Percentiles rank a stretch among this genome's conserved stretches.
Conservation (phyloP, 2,888 invertebrate genomes). For the Poecilus cupreus region DNA sequence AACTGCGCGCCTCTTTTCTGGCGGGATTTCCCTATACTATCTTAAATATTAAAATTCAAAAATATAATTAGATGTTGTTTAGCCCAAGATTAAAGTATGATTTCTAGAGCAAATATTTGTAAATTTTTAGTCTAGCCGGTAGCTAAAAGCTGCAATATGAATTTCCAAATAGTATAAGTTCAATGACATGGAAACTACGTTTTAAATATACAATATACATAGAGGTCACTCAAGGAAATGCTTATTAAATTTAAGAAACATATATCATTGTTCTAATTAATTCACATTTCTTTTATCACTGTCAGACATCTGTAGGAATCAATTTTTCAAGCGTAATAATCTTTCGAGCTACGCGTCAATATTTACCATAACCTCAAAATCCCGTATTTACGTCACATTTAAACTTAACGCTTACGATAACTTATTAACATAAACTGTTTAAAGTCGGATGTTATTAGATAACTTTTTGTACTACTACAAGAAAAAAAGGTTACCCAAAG, state of each 20-base stretch:
- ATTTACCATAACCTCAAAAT: slow-evolving; percentile 28
- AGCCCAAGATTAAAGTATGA: neutral
- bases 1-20: neutral
- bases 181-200: slow-evolving; percentile 1
- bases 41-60: neutral
- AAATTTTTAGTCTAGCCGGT: neutral
- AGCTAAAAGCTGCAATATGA: neutral
- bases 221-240: neutral
- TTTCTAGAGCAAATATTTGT: neutral
- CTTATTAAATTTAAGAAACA: neutral
- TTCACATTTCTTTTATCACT: neutral
- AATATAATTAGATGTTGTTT: neutral
- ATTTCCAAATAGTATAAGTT: slow-evolving; percentile 4
- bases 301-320: slow-evolving; percentile 19
- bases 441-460: slow-evolving; percentile 27
- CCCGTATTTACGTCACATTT: slow-evolving; percentile 34
- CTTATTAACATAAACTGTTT: neutral
- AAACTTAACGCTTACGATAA: slow-evolving; percentile 8
- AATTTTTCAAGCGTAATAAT: neutral
- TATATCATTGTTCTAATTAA: neutral
- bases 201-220: neutral
- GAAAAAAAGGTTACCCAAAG: slow-evolving; percentile 57
- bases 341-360: neutral
- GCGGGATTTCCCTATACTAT: neutral
- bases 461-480: slow-evolving; percentile 9